A percentile compares a stretch with the other conserved stretches of the same genome.
Conservation (phyloP, 1,140 invertebrate species). For the Octopus bimaculoides region DNA sequence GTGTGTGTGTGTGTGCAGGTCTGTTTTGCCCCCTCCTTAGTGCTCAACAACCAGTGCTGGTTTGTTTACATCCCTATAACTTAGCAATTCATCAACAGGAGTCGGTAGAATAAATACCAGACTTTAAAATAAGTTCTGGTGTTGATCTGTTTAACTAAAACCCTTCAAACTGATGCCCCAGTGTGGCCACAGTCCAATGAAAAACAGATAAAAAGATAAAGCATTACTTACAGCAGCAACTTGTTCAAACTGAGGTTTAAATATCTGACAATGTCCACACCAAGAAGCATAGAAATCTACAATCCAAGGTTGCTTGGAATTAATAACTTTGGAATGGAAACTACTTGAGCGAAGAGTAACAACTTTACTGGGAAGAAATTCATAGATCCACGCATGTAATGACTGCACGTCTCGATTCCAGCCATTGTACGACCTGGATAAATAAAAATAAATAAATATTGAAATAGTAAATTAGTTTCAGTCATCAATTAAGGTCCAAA, state of each 20-base stretch:
- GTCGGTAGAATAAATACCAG: too few species aligned
- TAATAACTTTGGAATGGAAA: slow-evolving; percentile 55
- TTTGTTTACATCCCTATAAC: too few species aligned
- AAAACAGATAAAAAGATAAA: not conserved
- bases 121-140: too few species aligned
- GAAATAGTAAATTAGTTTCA: too few species aligned
- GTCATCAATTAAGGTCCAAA: too few species aligned
- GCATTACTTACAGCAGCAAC: slow-evolving; percentile 63
- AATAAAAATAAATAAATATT: not conserved
- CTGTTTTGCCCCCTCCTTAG: too few species aligned
- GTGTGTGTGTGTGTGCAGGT: too few species aligned
- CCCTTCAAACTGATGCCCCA: too few species aligned
- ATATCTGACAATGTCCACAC: slow-evolving; percentile 71
- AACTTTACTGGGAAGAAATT: slow-evolving; percentile 63
- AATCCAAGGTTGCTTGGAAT: slow-evolving; percentile 62
- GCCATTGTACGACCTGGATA: slow-evolving; percentile 64
- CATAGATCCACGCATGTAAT: slow-evolving; percentile 64
- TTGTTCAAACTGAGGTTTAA: slow-evolving; percentile 70
- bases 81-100: too few species aligned
- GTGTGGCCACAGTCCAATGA: not conserved
- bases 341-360: slow-evolving; percentile 30
- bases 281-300: slow-evolving; percentile 76
- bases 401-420: slow-evolving; percentile 64
- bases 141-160: too few species aligned
- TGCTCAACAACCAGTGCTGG: too few species aligned